Evolutionary conservation across 2,888 invertebrate genomes (phyloP).

Genomic region (Mimumesa dahlbomi): DNA sequence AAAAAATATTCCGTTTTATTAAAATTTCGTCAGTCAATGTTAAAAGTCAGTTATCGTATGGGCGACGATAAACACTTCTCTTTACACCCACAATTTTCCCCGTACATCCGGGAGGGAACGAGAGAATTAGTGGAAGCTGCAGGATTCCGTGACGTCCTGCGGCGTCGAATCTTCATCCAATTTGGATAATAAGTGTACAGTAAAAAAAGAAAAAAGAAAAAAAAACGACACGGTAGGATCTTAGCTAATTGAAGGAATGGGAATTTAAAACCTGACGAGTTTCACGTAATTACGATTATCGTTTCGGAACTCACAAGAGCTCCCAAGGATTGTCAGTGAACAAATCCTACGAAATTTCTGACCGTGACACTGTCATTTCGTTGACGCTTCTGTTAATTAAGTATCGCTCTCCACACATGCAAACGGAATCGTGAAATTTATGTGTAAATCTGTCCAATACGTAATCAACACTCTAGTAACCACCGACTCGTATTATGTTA

Average conservation of each 20-base stretch:
- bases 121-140: constrained; percentile 9
- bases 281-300: not conserved
- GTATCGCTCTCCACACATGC: too few relatives aligned
- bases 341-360: too few relatives aligned
- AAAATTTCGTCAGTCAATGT: constrained; percentile 19
- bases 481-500: too few relatives aligned
- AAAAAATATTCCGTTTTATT: constrained; percentile 9
- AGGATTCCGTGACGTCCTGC: constrained; percentile 14
- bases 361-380: too few relatives aligned
- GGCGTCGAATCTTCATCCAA: constrained; percentile 21
- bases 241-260: constrained; percentile 36
- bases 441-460: too few relatives aligned
- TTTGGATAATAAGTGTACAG: constrained; percentile 6
- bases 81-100: constrained; percentile 23
- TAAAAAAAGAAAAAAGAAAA: too few relatives aligned
- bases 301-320: too few relatives aligned
- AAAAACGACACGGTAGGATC: too few relatives aligned
- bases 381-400: too few relatives aligned
- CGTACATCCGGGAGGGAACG: constrained; percentile 4
- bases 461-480: too few relatives aligned
- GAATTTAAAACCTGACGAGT: constrained; percentile 24
- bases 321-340: too few relatives aligned
- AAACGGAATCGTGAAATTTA: too few relatives aligned
- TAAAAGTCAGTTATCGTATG: constrained; percentile 22
- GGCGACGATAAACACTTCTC: constrained; percentile 28